Evolutionary conservation across 2,797 vertebrate species (phyloP).

Genomic region (Oryzias sinensis): DNA sequence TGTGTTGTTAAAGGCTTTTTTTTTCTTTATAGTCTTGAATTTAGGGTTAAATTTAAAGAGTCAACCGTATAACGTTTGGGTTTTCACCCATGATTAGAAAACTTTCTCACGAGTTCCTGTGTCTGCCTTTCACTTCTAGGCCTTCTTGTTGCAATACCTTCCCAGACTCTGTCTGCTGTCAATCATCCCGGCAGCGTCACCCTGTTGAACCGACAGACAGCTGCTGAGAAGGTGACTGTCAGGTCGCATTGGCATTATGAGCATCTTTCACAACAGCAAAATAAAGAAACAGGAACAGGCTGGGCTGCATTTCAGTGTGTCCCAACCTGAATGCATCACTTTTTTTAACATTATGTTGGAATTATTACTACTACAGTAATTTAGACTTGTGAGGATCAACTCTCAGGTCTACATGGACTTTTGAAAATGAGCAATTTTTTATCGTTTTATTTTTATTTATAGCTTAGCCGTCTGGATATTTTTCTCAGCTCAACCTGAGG

Average conservation of each 20-base stretch:
- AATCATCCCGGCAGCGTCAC: not conserved
- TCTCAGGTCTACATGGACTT: no score
- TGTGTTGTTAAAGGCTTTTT: no score
- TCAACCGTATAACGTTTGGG: not conserved
- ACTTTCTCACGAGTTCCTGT: not conserved
- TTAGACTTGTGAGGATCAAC: no score
- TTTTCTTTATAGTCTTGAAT: not conserved
- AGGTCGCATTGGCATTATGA: constrained; percentile 1
- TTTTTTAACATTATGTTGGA: no score
- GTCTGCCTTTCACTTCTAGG: not conserved
- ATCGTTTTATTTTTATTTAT: not conserved
- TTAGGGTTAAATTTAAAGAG: not conserved
- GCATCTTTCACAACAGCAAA: constrained; percentile 10
- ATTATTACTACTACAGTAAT: no score
- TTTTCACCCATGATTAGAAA: not conserved
- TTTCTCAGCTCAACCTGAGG: not conserved
- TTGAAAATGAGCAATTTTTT: no score
- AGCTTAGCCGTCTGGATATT: not conserved
- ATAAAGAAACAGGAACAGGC: not conserved
- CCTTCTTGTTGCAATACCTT: not conserved
- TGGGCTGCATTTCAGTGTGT: no score
- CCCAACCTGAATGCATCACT: no score
- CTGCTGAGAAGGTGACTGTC: constrained; percentile 10
- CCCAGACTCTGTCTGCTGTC: not conserved
- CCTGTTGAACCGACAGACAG: not conserved